Conservation (phyloP, 2,113 vertebrate genomes). For the Myxocyprinus asiaticus region DNA sequence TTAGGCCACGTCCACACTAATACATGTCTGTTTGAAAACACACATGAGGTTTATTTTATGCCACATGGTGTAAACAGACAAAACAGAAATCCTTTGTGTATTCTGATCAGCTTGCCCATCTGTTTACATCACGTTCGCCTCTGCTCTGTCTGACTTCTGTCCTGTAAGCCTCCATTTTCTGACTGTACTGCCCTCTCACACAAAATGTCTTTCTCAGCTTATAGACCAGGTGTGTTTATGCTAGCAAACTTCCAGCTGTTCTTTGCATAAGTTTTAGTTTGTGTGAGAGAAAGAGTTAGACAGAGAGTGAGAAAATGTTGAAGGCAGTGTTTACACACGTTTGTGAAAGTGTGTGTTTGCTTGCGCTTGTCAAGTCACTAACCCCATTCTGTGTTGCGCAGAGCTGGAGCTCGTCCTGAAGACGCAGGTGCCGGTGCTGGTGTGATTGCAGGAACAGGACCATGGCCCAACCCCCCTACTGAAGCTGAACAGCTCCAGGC, state of each 20-base stretch:
- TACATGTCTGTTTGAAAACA: no score
- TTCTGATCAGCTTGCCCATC: slow-evolving; percentile 31
- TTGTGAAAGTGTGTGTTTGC: slow-evolving; percentile 10
- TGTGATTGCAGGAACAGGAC: slow-evolving; percentile 83
- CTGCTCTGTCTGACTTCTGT: slow-evolving; percentile 14
- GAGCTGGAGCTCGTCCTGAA: slow-evolving; percentile 75
- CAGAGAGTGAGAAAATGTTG: background rate
- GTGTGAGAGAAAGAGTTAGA: slow-evolving; percentile 48
- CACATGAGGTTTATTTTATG: no score
- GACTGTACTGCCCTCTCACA: slow-evolving; percentile 36
- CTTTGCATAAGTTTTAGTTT: slow-evolving; percentile 29
- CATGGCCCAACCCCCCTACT: slow-evolving; percentile 96
- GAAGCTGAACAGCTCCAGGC: slow-evolving; percentile 97
- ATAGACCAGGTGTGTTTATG: slow-evolving; percentile 32
- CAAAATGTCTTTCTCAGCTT: slow-evolving; percentile 53
- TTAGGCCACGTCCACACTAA: no score
- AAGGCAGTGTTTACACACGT: background rate
- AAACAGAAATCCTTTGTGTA: slow-evolving; percentile 7
- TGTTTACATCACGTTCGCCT: slow-evolving; percentile 31
- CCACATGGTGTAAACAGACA: slow-evolving; percentile 15
- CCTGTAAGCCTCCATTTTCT: slow-evolving; percentile 44
- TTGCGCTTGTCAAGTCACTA: slow-evolving; percentile 17
- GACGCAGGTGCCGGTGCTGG: slow-evolving; percentile 69
- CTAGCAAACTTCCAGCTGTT: slow-evolving; percentile 40
- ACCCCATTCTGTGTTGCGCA: slow-evolving; percentile 44